Conservation (phyloP, 2,797 vertebrate genomes). For the Tadarida brasiliensis region DNA sequence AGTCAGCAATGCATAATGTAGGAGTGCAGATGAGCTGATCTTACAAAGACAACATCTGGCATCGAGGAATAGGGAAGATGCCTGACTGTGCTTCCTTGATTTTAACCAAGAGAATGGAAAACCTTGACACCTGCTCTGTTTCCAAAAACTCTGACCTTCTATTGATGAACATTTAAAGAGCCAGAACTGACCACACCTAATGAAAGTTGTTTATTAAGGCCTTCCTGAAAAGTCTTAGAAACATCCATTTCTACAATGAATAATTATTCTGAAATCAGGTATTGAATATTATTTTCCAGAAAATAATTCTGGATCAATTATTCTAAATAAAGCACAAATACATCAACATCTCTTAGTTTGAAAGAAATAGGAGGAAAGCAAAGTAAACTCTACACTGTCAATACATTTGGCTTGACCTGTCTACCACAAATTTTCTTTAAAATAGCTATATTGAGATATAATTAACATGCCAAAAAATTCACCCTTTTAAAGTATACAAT, state of each 20-base stretch:
- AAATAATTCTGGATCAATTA: conserved; percentile 10
- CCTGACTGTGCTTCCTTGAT: conserved; percentile 19
- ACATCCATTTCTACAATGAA: neutral
- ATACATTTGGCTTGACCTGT: neutral
- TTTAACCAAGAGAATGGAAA: conserved; percentile 54
- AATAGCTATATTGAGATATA: conserved; percentile 8
- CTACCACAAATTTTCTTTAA: neutral
- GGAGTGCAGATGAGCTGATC: conserved; percentile 36
- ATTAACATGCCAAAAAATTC: neutral
- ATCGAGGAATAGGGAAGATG: neutral
- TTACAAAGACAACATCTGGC: conserved; percentile 34
- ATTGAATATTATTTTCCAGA: neutral
- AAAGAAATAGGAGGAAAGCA: neutral
- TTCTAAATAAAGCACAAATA: conserved; percentile 3
- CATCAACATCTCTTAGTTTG: neutral
- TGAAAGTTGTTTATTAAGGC: neutral
- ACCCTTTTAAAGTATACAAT: neutral
- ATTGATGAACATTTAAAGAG: neutral
- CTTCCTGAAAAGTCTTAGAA: neutral
- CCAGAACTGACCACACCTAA: neutral
- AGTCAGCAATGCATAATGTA: conserved; percentile 65
- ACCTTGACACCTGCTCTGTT: neutral
- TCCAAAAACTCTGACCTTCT: neutral
- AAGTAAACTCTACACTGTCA: neutral
- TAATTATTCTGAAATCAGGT: conserved; percentile 9